These are phyloP conservation scores for Pollachius pollachius DNA, from an alignment of 2,113 vertebrate species.

Conservation along the genomic window DNA sequence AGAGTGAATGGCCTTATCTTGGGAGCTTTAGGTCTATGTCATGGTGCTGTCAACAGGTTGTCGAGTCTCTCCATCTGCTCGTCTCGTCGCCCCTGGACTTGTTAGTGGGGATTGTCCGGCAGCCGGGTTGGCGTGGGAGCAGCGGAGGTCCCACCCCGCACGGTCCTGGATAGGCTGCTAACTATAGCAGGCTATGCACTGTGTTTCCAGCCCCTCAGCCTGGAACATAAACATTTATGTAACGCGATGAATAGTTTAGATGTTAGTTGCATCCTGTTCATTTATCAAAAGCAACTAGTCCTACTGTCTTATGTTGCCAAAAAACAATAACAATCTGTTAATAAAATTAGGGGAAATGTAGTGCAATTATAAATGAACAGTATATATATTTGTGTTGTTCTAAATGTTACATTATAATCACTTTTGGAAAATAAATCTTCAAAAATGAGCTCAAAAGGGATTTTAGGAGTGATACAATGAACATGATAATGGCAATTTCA, in stretches of 20 bases:
- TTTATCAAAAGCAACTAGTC: conserved; percentile 1
- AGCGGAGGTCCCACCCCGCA: conserved; percentile 48
- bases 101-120: conserved; percentile 44
- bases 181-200: neutral
- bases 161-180: neutral
- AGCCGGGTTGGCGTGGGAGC: conserved; percentile 22
- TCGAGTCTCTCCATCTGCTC: conserved; percentile 29
- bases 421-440: neutral
- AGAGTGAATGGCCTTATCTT: neutral
- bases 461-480: too few species aligned
- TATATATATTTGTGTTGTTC: neutral
- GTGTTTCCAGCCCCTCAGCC: conserved; percentile 18
- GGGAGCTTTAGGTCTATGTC: neutral
- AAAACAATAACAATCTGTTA: neutral
- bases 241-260: conserved; percentile 24
- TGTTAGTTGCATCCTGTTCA: conserved; percentile 38
- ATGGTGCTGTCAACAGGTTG: conserved; percentile 18
- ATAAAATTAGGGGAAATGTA: too few species aligned
- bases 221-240: conserved; percentile 37
- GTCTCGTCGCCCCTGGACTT: conserved; percentile 36
- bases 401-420: neutral
- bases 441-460: too few species aligned
- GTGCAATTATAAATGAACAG: neutral
- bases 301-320: neutral
- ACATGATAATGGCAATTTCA: too few species aligned